Percentiles rank a stretch among this genome's conserved stretches.
Conservation (phyloP, 2,113 vertebrate species). For the Scomber colias region DNA sequence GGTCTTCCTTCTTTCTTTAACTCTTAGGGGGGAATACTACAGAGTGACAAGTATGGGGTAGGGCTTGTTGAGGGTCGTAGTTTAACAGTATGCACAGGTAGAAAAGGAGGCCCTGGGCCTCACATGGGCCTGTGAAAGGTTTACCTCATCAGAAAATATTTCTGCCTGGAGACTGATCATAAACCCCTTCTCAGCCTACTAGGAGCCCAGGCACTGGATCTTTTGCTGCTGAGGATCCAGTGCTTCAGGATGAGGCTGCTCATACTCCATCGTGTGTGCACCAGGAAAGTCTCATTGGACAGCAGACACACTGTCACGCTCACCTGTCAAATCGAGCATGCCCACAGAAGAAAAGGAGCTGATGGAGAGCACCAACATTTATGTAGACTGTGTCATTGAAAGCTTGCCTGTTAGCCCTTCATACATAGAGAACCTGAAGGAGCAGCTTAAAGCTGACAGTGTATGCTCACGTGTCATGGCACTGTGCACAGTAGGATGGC, state of each 20-base stretch:
- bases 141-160: too few relatives aligned
- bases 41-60: too few relatives aligned
- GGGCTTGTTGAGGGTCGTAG: too few relatives aligned
- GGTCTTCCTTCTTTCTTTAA: too few relatives aligned
- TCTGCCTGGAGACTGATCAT: too few relatives aligned
- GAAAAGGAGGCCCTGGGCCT: too few relatives aligned
- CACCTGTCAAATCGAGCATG: fast-evolving
- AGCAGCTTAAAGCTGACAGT: too few relatives aligned
- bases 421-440: neutral
- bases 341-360: neutral
- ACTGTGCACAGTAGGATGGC: too few relatives aligned
- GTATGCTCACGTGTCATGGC: too few relatives aligned
- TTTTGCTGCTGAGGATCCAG: neutral
- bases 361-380: neutral
- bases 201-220: neutral
- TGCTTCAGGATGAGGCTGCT: neutral
- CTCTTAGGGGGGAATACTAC: too few relatives aligned
- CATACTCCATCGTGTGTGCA: neutral
- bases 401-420: fast-evolving
- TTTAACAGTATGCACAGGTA: too few relatives aligned
- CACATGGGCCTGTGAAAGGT: too few relatives aligned
- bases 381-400: neutral
- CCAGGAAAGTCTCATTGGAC: neutral
- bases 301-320: neutral
- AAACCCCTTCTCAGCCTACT: neutral